phyloP scores from a whole-genome alignment of 2,797 vertebrate genomes.

The Notolabrus celidotus region DNA sequence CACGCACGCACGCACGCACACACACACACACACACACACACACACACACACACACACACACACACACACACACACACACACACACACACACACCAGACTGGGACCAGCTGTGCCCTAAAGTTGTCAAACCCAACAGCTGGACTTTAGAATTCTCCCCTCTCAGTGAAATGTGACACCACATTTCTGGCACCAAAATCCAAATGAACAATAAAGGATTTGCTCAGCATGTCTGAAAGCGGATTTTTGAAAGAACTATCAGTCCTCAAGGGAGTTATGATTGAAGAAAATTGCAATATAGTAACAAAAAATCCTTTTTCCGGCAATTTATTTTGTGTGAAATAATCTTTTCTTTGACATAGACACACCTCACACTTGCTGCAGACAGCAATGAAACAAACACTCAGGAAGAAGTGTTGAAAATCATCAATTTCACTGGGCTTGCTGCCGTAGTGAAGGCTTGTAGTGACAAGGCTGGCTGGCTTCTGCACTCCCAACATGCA shows the following conservation, averaged over 20 bases:
- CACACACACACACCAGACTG: constrained; percentile 12
- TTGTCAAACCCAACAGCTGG: constrained; percentile 76
- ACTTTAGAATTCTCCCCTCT: constrained; percentile 72
- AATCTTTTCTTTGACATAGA: constrained; percentile 25
- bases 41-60: constrained; percentile 15
- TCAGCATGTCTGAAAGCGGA: constrained; percentile 66
- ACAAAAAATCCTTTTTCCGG: background rate
- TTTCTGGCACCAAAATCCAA: constrained; percentile 78
- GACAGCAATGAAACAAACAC: constrained; percentile 52
- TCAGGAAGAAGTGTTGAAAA: constrained; percentile 70
- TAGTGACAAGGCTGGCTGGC: constrained; percentile 72
- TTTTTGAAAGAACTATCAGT: constrained; percentile 66
- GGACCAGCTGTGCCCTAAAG: constrained; percentile 72
- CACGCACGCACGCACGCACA: too few species aligned
- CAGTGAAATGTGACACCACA: constrained; percentile 84
- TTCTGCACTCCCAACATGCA: constrained; percentile 73
- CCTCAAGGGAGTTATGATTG: constrained; percentile 57
- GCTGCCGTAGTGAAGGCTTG: constrained; percentile 78
- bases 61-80: constrained; percentile 14
- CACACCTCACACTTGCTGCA: constrained; percentile 46
- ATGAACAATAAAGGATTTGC: constrained; percentile 83
- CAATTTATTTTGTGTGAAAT: background rate
- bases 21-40: constrained; percentile 11
- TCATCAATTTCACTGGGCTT: constrained; percentile 73
- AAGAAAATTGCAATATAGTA: background rate